These are phyloP conservation scores for Dermatemys mawii DNA, from an alignment of 2,113 vertebrate species.

Conservation along the genomic window DNA sequence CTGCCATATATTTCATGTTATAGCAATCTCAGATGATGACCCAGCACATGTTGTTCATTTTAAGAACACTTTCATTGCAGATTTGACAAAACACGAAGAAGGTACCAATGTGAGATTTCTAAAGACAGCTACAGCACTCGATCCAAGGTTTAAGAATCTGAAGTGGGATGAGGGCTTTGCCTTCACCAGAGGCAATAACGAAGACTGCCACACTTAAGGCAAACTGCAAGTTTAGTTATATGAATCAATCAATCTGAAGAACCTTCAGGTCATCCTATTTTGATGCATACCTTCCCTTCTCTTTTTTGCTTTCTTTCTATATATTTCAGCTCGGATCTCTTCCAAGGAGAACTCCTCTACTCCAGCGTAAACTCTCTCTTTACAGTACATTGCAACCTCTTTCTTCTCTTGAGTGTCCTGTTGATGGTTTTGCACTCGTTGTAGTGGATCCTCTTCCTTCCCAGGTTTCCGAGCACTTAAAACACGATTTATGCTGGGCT, in stretches of 20 bases:
- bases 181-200: background rate
- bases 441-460: slow-evolving; percentile 87
- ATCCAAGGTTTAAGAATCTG: no score
- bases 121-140: no score
- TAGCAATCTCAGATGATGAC: no score
- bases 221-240: background rate
- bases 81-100: no score
- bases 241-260: background rate
- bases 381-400: slow-evolving; percentile 92
- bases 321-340: slow-evolving; percentile 91
- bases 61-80: no score
- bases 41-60: no score
- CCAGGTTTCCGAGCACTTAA: slow-evolving; percentile 87
- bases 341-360: slow-evolving; percentile 94
- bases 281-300: slow-evolving; percentile 68
- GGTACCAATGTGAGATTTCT: no score
- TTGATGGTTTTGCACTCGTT: slow-evolving; percentile 86
- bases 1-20: no score
- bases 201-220: background rate
- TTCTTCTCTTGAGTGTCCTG: slow-evolving; percentile 77
- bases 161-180: no score
- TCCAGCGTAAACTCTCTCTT: slow-evolving; percentile 91
- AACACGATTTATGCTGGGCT: slow-evolving; percentile 87
- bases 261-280: background rate
- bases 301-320: slow-evolving; percentile 83